These are phyloP conservation scores for Mamestra brassicae DNA, from an alignment of 2,888 invertebrate genomes.

Conservation along the genomic window DNA sequence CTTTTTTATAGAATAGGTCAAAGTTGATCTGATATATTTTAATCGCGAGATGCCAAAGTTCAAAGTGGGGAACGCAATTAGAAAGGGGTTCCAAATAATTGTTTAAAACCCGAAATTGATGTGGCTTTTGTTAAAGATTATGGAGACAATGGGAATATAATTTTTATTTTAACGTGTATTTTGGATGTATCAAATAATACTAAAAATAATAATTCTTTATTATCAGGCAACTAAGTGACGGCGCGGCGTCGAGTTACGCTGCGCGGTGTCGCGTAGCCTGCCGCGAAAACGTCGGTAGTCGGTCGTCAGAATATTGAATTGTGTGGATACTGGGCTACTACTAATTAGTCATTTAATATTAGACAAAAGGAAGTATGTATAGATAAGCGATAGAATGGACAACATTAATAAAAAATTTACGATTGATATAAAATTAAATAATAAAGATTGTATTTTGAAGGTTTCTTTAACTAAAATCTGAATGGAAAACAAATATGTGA, in stretches of 20 bases:
- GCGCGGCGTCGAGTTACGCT: no score
- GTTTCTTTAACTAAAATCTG: no score
- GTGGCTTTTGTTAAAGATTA: slow-evolving; percentile 30
- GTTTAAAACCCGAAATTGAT: slow-evolving; percentile 47
- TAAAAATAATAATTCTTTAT: no score
- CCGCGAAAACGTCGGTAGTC: no score
- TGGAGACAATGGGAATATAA: slow-evolving; percentile 32
- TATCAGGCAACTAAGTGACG: no score
- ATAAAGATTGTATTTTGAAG: no score
- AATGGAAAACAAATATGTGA: no score
- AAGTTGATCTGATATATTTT: slow-evolving; percentile 74
- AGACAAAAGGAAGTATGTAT: background rate
- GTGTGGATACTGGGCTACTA: background rate
- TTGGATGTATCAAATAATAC: background rate
- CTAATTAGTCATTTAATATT: background rate
- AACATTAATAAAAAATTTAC: no score
- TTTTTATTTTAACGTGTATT: background rate
- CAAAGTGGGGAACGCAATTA: slow-evolving; percentile 71
- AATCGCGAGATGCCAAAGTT: slow-evolving; percentile 77
- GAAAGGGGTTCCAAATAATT: slow-evolving; percentile 51
- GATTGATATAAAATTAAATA: no score
- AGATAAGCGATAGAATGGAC: background rate
- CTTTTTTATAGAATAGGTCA: slow-evolving; percentile 66
- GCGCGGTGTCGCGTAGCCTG: no score
- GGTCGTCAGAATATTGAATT: no score